Base-by-base conservation (phyloP, 1,140 invertebrate genomes). In the Caenorhabditis tropicalis region DNA sequence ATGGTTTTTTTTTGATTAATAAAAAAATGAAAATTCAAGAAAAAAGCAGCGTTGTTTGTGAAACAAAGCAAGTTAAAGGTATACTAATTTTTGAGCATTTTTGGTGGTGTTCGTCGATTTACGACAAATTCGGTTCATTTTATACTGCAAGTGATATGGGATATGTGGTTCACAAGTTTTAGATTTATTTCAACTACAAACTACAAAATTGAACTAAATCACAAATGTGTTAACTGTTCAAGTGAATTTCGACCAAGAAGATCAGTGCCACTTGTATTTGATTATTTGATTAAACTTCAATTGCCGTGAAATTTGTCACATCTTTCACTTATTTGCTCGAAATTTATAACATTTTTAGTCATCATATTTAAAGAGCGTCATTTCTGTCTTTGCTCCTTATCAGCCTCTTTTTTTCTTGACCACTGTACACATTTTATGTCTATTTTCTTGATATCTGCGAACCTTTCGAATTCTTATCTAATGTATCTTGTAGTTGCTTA, bases 401-500 rank as follows among this genome's bases (percentile, higher is more conserved):
- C 48, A 56, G 53, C 10, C 31, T 9, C 58, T 65, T 36, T 5
- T n/a, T 51, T 24, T 15, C 16, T 7, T 65, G 58, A 65, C 31
- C 31, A 33, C 58, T 65, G 31, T 65, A 65, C 31, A 65, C 58
- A 33, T 65, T 65, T 12, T 65, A 10, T 15, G 58, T 33, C 31
- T 56, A 10, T 65, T 65, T 36, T 10, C 10, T n/a, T 65, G 58
- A 65, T 65, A 65, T 65, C 12, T 65, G 31, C 58, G 58, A 65
- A 65, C 58, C 58, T 19, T 36, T 24, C 19, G 3, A 27, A 12
- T n/a, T 9, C 2, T 58, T 58, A 58, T 58, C 53, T 29, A 65
- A 33, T 65, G 58, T 65, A 65, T 65, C 58, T 65, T 65, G 58
- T 65, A 65, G 58, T 65, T 33, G 58, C 58, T 65, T 10, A 33